Percentiles rank a stretch among this genome's conserved stretches.
Conservation (phyloP, 2,113 vertebrate genomes). For the Mastomys natalensis region DNA sequence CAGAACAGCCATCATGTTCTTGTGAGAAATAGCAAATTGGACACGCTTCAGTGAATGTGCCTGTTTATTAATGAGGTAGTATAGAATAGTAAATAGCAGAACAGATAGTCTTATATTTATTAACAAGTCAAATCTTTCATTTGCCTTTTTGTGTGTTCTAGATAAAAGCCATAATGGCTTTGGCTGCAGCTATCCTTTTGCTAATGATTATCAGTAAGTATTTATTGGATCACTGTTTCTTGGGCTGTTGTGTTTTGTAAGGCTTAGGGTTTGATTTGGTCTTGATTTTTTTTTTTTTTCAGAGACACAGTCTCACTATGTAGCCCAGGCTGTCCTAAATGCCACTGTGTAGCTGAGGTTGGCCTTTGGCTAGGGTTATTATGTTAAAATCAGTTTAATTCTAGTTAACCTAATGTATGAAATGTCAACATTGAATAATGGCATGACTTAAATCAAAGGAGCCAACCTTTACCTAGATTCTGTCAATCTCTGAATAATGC, state of each 20-base stretch:
- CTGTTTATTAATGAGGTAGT: background rate
- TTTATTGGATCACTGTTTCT: background rate
- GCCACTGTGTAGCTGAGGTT: background rate
- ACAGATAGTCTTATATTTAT: background rate
- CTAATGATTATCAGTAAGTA: constrained; percentile 97
- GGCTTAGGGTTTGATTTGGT: background rate
- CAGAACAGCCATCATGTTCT: background rate
- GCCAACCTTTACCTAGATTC: background rate
- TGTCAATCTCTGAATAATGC: background rate
- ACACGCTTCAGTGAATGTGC: background rate
- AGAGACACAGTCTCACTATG: background rate
- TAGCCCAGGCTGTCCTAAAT: background rate
- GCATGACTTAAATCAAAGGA: background rate
- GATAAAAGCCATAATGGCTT: constrained; percentile 95
- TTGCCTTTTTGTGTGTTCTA: constrained; percentile 82
- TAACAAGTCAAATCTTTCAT: background rate
- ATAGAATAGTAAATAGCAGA: background rate
- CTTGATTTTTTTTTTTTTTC: background rate
- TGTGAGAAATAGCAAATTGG: background rate
- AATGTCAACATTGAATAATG: background rate
- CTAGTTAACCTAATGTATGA: background rate
- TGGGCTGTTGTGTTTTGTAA: background rate
- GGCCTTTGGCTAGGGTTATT: background rate
- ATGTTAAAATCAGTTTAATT: constrained; percentile 39
- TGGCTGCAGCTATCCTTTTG: constrained; percentile 92